These are phyloP conservation scores for Aurelia aurita complex sp. Pacific DNA, from an alignment of 30 jellyfish, hydroid and myxozoan genomes.

Conservation along the genomic window DNA sequence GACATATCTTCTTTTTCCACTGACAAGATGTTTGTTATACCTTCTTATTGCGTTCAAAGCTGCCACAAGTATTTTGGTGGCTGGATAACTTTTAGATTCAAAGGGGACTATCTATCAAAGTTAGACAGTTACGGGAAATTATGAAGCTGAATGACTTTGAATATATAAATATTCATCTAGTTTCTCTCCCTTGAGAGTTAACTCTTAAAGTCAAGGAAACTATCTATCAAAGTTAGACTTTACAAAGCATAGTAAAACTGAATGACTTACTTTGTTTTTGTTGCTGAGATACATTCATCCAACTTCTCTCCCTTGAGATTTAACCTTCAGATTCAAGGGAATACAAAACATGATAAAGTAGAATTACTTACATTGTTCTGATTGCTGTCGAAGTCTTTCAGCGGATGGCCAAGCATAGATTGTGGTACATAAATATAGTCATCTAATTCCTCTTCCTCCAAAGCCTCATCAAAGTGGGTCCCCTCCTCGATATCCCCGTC, in stretches of 20 bases:
- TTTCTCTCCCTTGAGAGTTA: no score
- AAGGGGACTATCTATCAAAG: neutral
- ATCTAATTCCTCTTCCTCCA: constrained; percentile 70
- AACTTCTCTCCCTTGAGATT: no score
- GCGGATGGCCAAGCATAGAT: constrained; percentile 96
- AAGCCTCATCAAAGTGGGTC: constrained; percentile 47
- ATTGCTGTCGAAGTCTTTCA: constrained; percentile 94
- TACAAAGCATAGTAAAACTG: no score
- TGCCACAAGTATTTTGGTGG: constrained; percentile 19
- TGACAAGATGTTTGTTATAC: constrained; percentile 44
- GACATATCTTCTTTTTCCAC: neutral
- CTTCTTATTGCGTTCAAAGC: neutral
- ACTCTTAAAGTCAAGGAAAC: no score
- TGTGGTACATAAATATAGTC: constrained; percentile 86
- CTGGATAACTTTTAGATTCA: no score
- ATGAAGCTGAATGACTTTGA: no score
- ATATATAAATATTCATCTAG: no score
- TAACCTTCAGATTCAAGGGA: neutral
- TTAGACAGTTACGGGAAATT: no score
- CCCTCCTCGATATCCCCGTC: constrained; percentile 67
- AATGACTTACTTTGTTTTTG: no score
- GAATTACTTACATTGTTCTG: constrained; percentile 87
- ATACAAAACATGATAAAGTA: neutral
- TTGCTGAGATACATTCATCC: no score
- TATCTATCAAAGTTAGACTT: no score